Conservation (phyloP, 2,113 vertebrate species). For the Microtus pennsylvanicus region DNA sequence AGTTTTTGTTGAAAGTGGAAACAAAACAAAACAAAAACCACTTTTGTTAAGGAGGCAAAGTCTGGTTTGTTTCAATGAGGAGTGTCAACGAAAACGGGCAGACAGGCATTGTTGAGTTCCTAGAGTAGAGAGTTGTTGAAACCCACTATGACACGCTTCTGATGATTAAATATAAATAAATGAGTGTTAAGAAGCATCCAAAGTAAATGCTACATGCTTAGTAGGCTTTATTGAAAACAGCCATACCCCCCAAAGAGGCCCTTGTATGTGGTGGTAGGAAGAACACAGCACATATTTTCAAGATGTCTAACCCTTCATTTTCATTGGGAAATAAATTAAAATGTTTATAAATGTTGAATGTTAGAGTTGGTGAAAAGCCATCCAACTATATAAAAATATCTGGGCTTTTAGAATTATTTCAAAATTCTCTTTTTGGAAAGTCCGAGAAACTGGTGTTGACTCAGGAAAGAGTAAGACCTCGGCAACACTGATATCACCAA, state of each 20-base stretch:
- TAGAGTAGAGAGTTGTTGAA: slow-evolving; percentile 59
- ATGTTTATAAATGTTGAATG: slow-evolving; percentile 43
- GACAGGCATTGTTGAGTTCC: slow-evolving; percentile 77
- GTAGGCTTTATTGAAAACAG: slow-evolving; percentile 50
- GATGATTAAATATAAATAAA: slow-evolving; percentile 55
- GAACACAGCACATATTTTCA: slow-evolving; percentile 10
- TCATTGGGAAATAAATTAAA: slow-evolving; percentile 55
- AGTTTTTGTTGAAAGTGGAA: slow-evolving; percentile 72
- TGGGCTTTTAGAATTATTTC: slow-evolving; percentile 43
- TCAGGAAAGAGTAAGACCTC: neutral
- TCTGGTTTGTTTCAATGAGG: slow-evolving; percentile 80
- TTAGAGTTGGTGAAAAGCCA: neutral
- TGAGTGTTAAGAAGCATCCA: slow-evolving; percentile 41
- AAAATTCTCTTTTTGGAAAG: slow-evolving; percentile 43
- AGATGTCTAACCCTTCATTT: slow-evolving; percentile 38
- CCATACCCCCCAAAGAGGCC: slow-evolving; percentile 1
- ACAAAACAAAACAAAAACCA: neutral
- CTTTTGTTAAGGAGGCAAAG: slow-evolving; percentile 83
- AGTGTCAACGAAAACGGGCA: slow-evolving; percentile 85
- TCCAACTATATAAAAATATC: neutral
- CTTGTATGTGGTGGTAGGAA: neutral
- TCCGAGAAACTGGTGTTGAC: neutral
- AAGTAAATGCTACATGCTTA: slow-evolving; percentile 54
- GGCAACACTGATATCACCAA: neutral
- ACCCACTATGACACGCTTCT: slow-evolving; percentile 37